Conservation (phyloP, 2,888 invertebrate species). For the Caenorhabditis zanzibari region DNA sequence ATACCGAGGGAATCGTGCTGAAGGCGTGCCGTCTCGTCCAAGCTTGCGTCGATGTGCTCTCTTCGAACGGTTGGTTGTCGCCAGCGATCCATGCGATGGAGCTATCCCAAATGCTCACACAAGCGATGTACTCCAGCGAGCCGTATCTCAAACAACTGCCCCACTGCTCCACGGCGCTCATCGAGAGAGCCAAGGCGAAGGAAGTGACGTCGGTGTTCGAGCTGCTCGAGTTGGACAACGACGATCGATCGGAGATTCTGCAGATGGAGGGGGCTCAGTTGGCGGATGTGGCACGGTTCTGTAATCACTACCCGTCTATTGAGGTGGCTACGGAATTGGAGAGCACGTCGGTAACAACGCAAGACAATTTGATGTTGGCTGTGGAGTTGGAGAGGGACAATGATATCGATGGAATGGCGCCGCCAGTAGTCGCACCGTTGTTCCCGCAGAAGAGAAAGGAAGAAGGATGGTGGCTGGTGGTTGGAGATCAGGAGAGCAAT, state of each 20-base stretch:
- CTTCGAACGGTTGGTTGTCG: constrained; percentile 94
- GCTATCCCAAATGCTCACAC: constrained; percentile 99
- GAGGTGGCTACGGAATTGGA: constrained; percentile 95
- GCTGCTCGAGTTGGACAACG: constrained; percentile 94
- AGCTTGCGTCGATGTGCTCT: constrained; percentile 94
- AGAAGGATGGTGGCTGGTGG: constrained; percentile 94
- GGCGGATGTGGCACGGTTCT: constrained; percentile 98
- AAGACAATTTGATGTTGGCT: constrained; percentile 92
- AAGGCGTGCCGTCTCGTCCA: constrained; percentile 84
- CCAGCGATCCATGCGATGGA: constrained; percentile 99
- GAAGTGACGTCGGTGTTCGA: constrained; percentile 94
- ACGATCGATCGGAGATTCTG: constrained; percentile 88
- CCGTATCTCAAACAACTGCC: constrained; percentile 97
- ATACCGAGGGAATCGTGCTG: constrained; percentile 92
- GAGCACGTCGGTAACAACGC: constrained; percentile 89
- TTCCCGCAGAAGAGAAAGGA: constrained; percentile 91
- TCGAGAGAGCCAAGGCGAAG: constrained; percentile 93
- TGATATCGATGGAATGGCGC: constrained; percentile 90
- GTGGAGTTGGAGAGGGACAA: constrained; percentile 97
- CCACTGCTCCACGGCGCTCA: constrained; percentile 92
- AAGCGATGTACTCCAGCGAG: constrained; percentile 99
- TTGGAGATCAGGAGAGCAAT: constrained; percentile 96
- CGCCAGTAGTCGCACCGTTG: constrained; percentile 96
- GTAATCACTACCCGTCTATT: constrained; percentile 98
- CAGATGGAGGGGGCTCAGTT: constrained; percentile 90